phyloP scores from a whole-genome alignment of 2,797 vertebrate genomes.

The Anomalospiza imberbis region DNA sequence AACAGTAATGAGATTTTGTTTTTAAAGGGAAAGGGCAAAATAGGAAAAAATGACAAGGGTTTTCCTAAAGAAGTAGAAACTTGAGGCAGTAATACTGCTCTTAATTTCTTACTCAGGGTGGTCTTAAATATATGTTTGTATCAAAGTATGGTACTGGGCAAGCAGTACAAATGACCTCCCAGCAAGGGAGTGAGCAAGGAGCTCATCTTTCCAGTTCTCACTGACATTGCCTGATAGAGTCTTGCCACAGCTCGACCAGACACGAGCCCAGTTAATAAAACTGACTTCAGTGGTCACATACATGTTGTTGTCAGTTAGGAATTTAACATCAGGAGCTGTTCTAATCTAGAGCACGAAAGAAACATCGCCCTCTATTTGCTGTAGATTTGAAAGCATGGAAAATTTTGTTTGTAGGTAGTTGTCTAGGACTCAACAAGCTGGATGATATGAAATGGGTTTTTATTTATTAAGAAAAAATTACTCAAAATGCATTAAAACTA shows the following conservation, averaged over 20 bases:
- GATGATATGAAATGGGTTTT: not conserved
- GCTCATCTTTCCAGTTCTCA: not conserved
- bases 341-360: not conserved
- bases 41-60: not conserved
- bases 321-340: not conserved
- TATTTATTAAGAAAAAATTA: not conserved
- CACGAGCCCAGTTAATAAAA: not conserved
- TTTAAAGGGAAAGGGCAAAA: not conserved
- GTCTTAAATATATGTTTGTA: not conserved
- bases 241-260: not conserved
- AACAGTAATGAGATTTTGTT: not conserved
- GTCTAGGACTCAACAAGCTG: not conserved
- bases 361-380: not conserved
- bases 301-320: not conserved
- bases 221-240: not conserved
- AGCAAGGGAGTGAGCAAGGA: not conserved
- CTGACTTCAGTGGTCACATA: not conserved
- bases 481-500: not conserved
- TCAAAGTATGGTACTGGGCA: fast-evolving
- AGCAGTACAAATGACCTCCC: not conserved
- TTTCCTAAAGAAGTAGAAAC: not conserved
- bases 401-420: not conserved
- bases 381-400: not conserved
- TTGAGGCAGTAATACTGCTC: not conserved
- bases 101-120: not conserved